Evolutionary conservation across 2,797 vertebrate genomes (phyloP).

Genomic region (Centroberyx gerrardi): DNA sequence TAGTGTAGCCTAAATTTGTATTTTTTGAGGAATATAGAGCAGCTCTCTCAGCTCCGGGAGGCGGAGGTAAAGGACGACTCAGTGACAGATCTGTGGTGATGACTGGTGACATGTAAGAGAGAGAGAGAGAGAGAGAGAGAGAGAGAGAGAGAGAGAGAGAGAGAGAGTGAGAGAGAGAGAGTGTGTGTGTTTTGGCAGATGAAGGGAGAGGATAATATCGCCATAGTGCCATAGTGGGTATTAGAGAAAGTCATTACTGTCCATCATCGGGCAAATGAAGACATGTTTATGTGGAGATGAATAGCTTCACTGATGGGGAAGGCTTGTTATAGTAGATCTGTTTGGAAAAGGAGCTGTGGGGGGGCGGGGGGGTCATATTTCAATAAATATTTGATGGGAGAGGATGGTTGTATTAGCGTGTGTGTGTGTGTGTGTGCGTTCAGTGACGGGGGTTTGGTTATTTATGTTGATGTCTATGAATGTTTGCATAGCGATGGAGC

Average conservation of each 20-base stretch:
- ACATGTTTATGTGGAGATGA: slow-evolving; percentile 72
- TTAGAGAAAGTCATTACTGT: slow-evolving; percentile 74
- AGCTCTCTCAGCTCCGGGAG: background rate
- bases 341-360: slow-evolving; percentile 50
- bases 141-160: slow-evolving; percentile 1
- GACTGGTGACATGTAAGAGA: slow-evolving; percentile 38
- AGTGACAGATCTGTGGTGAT: slow-evolving; percentile 47
- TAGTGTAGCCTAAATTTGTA: background rate
- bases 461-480: slow-evolving; percentile 27
- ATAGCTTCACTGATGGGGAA: slow-evolving; percentile 66
- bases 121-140: background rate
- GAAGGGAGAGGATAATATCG: slow-evolving; percentile 52
- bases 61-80: slow-evolving; percentile 37
- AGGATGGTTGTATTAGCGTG: slow-evolving; percentile 27
- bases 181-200: slow-evolving; percentile 39
- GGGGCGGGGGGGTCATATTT: slow-evolving; percentile 55
- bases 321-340: slow-evolving; percentile 70
- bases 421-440: slow-evolving; percentile 17
- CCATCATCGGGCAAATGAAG: slow-evolving; percentile 70
- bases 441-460: slow-evolving; percentile 23
- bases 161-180: background rate
- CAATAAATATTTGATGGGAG: slow-evolving; percentile 78
- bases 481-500: slow-evolving; percentile 40
- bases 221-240: slow-evolving; percentile 38
- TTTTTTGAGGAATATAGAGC: background rate